phyloP scores from a whole-genome alignment of 2,888 invertebrate genomes.

The Habrosyne pyritoides region DNA sequence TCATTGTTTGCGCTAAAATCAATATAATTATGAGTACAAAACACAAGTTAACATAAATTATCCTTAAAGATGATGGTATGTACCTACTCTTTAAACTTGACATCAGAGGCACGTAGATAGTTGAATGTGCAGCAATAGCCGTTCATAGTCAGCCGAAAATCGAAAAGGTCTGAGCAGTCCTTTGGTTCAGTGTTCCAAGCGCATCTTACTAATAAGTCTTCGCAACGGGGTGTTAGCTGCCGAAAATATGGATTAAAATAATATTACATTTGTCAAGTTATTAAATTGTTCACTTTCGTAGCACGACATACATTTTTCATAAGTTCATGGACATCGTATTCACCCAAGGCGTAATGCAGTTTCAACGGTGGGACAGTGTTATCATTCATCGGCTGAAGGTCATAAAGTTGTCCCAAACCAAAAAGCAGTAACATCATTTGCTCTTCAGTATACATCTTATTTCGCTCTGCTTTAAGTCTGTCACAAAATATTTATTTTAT shows the following conservation, averaged over 20 bases:
- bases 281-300: background rate
- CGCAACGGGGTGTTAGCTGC: constrained; percentile 78
- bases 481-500: too few relatives aligned
- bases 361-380: constrained; percentile 46
- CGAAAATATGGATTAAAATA: background rate
- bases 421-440: constrained; percentile 64
- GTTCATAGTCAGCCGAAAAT: constrained; percentile 82
- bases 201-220: constrained; percentile 74
- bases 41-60: background rate
- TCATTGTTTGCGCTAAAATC: constrained; percentile 44
- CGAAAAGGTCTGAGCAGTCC: constrained; percentile 77
- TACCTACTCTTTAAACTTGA: constrained; percentile 62
- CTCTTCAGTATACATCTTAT: constrained; percentile 59
- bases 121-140: constrained; percentile 85
- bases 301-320: constrained; percentile 58
- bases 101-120: constrained; percentile 72
- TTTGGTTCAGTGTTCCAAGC: constrained; percentile 72
- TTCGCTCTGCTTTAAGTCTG: constrained; percentile 64
- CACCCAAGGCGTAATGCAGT: constrained; percentile 68
- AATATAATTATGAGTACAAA: too few relatives aligned
- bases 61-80: constrained; percentile 6
- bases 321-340: constrained; percentile 68
- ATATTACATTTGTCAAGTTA: too few relatives aligned
- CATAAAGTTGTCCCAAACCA: constrained; percentile 69
- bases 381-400: constrained; percentile 48